Evolutionary conservation across 2,113 vertebrate genomes (phyloP).

Genomic region (Engraulis encrasicolus): DNA sequence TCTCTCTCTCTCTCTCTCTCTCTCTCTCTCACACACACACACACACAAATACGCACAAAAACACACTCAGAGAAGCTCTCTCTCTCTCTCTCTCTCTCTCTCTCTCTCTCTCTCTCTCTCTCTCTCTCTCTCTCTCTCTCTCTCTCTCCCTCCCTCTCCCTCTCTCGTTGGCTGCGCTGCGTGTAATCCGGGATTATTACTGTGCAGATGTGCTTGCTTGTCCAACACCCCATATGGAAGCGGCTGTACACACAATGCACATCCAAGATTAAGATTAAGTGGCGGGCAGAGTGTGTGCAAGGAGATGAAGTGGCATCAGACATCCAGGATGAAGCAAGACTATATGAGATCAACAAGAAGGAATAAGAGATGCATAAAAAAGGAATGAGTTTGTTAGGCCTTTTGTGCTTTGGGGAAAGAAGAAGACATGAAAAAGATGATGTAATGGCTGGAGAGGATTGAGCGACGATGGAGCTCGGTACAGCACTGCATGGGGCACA

Average conservation of each 20-base stretch:
- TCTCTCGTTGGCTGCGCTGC: no score
- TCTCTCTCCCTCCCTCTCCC: no score
- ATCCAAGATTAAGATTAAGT: slow-evolving; percentile 32
- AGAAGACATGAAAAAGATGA: background rate
- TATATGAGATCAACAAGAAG: slow-evolving; percentile 28
- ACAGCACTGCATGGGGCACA: background rate
- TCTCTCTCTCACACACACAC: no score
- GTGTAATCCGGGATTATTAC: slow-evolving; percentile 72
- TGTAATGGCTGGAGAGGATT: background rate
- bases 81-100: no score
- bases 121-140: no score
- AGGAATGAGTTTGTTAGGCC: slow-evolving; percentile 48
- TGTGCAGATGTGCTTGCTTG: slow-evolving; percentile 43
- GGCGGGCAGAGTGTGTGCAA: background rate
- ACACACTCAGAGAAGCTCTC: no score
- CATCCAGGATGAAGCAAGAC: slow-evolving; percentile 44
- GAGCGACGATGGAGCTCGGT: background rate
- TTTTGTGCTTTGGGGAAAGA: slow-evolving; percentile 17
- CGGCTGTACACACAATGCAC: slow-evolving; percentile 19
- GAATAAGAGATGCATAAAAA: slow-evolving; percentile 52
- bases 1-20: no score
- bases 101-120: no score
- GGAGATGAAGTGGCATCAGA: slow-evolving; percentile 5
- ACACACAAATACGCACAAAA: no score
- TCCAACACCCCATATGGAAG: slow-evolving; percentile 50